Conservation (phyloP, 2,888 invertebrate species). For the Meliscaeva auricollis region DNA sequence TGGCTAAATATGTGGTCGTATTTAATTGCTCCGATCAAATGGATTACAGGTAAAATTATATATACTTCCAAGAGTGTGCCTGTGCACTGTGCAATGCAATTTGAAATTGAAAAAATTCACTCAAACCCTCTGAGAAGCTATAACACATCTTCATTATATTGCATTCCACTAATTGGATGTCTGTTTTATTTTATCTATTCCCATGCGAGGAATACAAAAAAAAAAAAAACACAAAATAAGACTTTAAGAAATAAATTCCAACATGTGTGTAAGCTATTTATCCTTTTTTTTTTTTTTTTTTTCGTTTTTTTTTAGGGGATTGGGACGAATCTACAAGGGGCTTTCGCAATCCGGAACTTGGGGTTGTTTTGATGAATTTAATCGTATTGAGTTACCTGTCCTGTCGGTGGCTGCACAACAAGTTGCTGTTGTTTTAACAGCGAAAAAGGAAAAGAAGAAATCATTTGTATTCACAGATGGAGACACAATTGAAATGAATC, state of each 20-base stretch:
- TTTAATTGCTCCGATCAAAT: constrained; percentile 99
- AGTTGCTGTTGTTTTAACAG: constrained; percentile 95
- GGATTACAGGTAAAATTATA: constrained; percentile 90
- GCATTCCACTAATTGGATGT: constrained; percentile 72
- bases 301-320: constrained; percentile 86
- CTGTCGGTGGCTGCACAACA: constrained; percentile 98
- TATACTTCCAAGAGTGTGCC: not conserved
- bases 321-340: constrained; percentile 98
- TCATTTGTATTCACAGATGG: constrained; percentile 97
- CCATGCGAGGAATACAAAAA: not conserved
- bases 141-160: constrained; percentile 56
- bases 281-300: constrained; percentile 21
- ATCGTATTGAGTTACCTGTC: constrained; percentile 96
- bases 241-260: constrained; percentile 45
- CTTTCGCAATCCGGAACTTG: constrained; percentile 97
- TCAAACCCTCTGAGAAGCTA: too few relatives aligned
- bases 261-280: constrained; percentile 65
- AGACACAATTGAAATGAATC: constrained; percentile 95
- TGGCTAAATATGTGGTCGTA: constrained; percentile 98
- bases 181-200: constrained; percentile 33
- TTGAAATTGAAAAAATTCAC: not conserved
- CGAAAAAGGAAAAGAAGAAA: constrained; percentile 97
- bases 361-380: constrained; percentile 99
- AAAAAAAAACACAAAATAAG: constrained; percentile 10
- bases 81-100: not conserved